Evolutionary conservation across 2,888 invertebrate species (phyloP), one percentile per base, ranked within the genome.

Genomic region (Perdita meconis): DNA sequence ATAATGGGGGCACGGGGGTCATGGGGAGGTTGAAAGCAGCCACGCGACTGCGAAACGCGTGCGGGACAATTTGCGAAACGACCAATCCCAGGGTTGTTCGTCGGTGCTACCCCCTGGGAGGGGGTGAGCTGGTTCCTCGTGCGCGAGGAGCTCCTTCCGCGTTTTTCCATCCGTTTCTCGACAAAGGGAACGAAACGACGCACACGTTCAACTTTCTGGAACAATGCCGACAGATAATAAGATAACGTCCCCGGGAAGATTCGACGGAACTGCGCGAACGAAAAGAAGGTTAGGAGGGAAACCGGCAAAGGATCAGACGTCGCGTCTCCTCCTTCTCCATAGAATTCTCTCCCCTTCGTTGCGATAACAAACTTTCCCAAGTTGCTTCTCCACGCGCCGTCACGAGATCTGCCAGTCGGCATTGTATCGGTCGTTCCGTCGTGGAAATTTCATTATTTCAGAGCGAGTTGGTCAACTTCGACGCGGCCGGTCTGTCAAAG

Each of bases 151-250:
- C 8, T 24, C 40, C 16, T 6, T 26, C 19, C 30, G n/a, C 5
- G 4, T 30, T 22, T 51, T 22, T 10, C 1, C 10, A 3, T 19
- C 2, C 13, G n/a, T 2, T 16, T 10, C 16, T 10, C 24, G 57
- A 59, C 51, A 53, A 42, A 22, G n/a, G 5, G 34, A 24, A 10
- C 16, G 34, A 8, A 22, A 50, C 56, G 51, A 30, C 53, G n/a
- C 69, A 64, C 36, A 51, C 63, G 57, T 51, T 64, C 69, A 42
- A 71, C 50, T 44, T 55, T 53, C 42, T 40, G 44, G 64, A 34
- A 64, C 74, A 72, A 74, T 74, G 59, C 51, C 36, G 26, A 26
- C 38, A 30, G 74, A 72, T 74, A 72, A 74, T 72, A 64, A 65
- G 74, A 74, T 74, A 74, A 74, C 64, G 56, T 1, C 26, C 36